Conservation (phyloP, 1,140 invertebrate species). For the Zaprionus ghesquierei region DNA sequence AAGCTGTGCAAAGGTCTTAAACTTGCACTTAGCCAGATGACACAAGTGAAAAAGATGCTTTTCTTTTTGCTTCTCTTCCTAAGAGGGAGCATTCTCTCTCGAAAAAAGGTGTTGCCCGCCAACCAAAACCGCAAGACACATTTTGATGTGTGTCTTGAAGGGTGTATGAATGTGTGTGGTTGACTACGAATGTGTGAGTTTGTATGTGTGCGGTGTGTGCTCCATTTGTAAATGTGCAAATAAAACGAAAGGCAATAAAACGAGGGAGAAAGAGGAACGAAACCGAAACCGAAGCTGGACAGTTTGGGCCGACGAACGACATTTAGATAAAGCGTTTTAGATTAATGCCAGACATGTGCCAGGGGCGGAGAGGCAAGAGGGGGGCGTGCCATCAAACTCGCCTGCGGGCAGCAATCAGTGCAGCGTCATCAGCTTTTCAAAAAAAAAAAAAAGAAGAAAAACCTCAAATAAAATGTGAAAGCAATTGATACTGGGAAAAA, state of each 20-base stretch:
- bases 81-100: too few species aligned
- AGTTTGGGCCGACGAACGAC: conserved; percentile 50
- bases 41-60: conserved; percentile 48
- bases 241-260: conserved; percentile 43
- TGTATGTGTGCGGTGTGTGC: conserved; percentile 21
- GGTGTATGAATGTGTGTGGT: neutral
- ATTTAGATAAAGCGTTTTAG: conserved; percentile 80
- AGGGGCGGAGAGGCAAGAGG: neutral
- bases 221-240: conserved; percentile 78
- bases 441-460: neutral
- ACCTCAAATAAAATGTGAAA: conserved; percentile 21
- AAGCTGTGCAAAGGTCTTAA: conserved; percentile 34
- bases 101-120: conserved; percentile 57
- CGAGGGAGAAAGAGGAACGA: conserved; percentile 14
- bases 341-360: conserved; percentile 64
- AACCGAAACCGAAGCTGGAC: conserved; percentile 27
- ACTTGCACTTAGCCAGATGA: conserved; percentile 66
- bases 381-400: neutral
- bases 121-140: conserved; percentile 51
- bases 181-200: too few species aligned
- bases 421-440: conserved; percentile 64
- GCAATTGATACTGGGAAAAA: conserved; percentile 28
- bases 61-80: conserved; percentile 38
- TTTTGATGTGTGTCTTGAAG: conserved; percentile 14
- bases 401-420: conserved; percentile 69